Conservation (phyloP, 2,888 invertebrate species). For the Synanthedon tipuliformis region DNA sequence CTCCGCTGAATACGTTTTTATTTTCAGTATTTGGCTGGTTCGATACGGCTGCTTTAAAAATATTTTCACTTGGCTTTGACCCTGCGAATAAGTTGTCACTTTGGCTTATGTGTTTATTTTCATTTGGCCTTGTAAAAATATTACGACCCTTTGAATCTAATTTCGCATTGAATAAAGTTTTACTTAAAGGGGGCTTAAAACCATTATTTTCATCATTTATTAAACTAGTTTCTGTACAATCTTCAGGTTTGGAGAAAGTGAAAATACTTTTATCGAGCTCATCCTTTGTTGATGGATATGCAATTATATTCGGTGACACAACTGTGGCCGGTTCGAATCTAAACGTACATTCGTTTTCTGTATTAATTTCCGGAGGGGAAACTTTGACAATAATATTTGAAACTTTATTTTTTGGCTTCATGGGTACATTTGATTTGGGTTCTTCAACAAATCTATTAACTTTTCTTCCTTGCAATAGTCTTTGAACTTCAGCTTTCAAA, state of each 20-base stretch:
- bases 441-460: constrained; percentile 16
- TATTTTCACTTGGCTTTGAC: constrained; percentile 4
- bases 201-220: constrained; percentile 3
- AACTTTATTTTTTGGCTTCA: constrained; percentile 25
- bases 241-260: constrained; percentile 53
- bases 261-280: constrained; percentile 32
- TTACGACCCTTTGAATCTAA: background rate
- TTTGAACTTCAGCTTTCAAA: constrained; percentile 43
- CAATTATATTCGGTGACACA: constrained; percentile 36
- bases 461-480: constrained; percentile 28
- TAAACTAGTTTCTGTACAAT: constrained; percentile 14
- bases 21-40: background rate
- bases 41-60: constrained; percentile 6
- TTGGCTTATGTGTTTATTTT: constrained; percentile 16
- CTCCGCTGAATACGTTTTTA: constrained; percentile 6
- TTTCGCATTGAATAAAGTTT: background rate
- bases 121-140: background rate
- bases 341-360: constrained; percentile 14
- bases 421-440: constrained; percentile 19
- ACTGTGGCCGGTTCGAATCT: constrained; percentile 54
- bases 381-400: constrained; percentile 4
- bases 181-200: constrained; percentile 6
- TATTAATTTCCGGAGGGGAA: background rate
- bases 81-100: constrained; percentile 6
- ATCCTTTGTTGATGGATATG: constrained; percentile 39